Evolutionary conservation across 2,888 invertebrate genomes (phyloP), one percentile per base, ranked within the genome.

Genomic region (Diarsia mendica): DNA sequence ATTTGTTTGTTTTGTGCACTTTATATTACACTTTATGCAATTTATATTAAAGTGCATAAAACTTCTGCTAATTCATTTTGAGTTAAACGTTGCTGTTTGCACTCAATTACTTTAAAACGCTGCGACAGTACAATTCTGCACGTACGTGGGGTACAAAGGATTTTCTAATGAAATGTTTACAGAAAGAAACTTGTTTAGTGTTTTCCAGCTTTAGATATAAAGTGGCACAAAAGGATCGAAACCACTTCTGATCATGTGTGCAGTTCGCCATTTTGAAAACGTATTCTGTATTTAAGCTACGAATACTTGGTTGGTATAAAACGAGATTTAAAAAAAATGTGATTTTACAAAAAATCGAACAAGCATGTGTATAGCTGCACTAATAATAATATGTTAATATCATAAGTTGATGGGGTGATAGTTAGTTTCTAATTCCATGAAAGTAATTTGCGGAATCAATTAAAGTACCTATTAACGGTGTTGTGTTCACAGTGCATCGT

Each of bases 1-100:
- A 91, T 90, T 91, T 88, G 90, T 90, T 92, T 91, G 90, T 90
- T 90, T 93, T 90, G 92, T 93, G 92, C 92, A 93, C 85, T 92
- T 90, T 88, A 87, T 58, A 58, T 15, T 8, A 55, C 13, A 87
- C 89, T 88, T 87, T 44, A 15, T 63, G 63, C 63, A 44, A 2
- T 63, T 63, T 15, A 63, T n/a, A 46, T n/a, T 20, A 28, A 63
- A 70, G 33, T 23, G 53, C 33, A 72, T 73, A 53, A 53, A 90
- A 92, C 87, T 92, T 91, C 82, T 79, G 85, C 88, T 90, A 91
- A 92, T 91, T 92, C 87, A 88, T 90, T 92, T 91, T 78, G 85
- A 83, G 79, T 80, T 80, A 83, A 87, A 85, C 83, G 80, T 85
- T 72, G 74, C 78, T 88, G 85, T 91, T 90, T 87, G 87, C 88